These are phyloP conservation scores for Habroteleia sp. DNA, from an alignment of 2,888 invertebrate species.

Conservation along the genomic window DNA sequence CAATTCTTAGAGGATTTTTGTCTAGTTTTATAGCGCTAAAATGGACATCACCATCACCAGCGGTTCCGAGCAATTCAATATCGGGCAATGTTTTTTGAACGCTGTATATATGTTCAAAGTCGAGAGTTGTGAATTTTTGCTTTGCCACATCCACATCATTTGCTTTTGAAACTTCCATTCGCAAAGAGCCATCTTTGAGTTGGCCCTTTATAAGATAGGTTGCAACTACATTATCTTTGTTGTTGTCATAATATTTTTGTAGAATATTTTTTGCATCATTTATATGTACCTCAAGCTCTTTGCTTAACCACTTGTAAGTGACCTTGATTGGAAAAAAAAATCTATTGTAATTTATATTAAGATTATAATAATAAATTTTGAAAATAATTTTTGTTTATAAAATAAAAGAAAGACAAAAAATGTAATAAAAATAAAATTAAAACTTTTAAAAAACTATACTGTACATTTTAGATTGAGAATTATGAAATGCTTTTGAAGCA, in stretches of 20 bases:
- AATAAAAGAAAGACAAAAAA: background rate
- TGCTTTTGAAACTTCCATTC: slow-evolving; percentile 77
- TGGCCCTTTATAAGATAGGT: slow-evolving; percentile 78
- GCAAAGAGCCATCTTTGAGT: slow-evolving; percentile 72
- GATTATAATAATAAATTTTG: background rate
- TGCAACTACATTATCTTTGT: slow-evolving; percentile 69
- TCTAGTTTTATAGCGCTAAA: slow-evolving; percentile 74
- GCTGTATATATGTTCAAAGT: slow-evolving; percentile 81
- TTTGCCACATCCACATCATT: slow-evolving; percentile 72
- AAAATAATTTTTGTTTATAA: too few relatives aligned
- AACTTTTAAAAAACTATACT: too few relatives aligned
- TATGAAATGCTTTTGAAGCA: too few relatives aligned
- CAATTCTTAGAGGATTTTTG: slow-evolving; percentile 44
- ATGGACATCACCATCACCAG: slow-evolving; percentile 71
- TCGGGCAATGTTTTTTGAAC: slow-evolving; percentile 77
- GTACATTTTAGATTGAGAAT: too few relatives aligned
- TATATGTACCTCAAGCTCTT: slow-evolving; percentile 80
- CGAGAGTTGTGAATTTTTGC: slow-evolving; percentile 74
- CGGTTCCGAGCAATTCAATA: slow-evolving; percentile 71
- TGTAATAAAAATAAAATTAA: background rate
- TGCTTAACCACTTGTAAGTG: slow-evolving; percentile 81
- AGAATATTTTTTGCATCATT: slow-evolving; percentile 80
- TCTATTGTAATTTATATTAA: too few relatives aligned
- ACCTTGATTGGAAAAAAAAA: slow-evolving; percentile 72
- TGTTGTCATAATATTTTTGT: slow-evolving; percentile 74